Conservation (phyloP, 2,888 invertebrate genomes). For the Microctonus hyperodae region DNA sequence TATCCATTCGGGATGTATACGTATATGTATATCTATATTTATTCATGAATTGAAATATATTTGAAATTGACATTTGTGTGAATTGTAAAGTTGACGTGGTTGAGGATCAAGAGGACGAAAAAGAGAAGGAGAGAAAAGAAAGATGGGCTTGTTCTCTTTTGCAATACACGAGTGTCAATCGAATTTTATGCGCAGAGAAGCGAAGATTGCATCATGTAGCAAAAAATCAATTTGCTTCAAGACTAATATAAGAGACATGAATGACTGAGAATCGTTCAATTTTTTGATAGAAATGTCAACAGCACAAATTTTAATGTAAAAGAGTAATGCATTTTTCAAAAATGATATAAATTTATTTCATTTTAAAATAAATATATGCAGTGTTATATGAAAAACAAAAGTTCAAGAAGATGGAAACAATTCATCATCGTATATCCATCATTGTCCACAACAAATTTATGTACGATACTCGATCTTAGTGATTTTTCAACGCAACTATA, state of each 20-base stretch:
- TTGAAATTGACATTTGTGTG: not conserved
- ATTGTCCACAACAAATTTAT: not conserved
- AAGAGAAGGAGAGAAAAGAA: no score
- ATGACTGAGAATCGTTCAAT: not conserved
- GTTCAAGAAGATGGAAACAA: not conserved
- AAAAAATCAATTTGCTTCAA: conserved; percentile 1
- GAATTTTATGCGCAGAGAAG: conserved; percentile 6
- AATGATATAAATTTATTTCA: conserved; percentile 2
- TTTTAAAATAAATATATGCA: not conserved
- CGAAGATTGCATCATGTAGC: not conserved
- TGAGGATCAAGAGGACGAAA: not conserved
- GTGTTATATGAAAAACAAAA: no score
- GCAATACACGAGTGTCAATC: conserved; percentile 5
- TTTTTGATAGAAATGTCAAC: conserved; percentile 20
- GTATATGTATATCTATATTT: not conserved
- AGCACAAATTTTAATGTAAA: not conserved
- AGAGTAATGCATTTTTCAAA: not conserved
- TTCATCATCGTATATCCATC: conserved; percentile 8
- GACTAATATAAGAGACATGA: conserved; percentile 1
- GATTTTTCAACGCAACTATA: conserved; percentile 7
- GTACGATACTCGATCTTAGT: not conserved
- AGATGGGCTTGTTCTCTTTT: not conserved
- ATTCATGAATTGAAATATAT: not conserved
- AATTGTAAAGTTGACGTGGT: not conserved
- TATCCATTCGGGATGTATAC: not conserved